Base-by-base conservation (phyloP, 1,140 invertebrate genomes). In the Onthophagus taurus region DNA sequence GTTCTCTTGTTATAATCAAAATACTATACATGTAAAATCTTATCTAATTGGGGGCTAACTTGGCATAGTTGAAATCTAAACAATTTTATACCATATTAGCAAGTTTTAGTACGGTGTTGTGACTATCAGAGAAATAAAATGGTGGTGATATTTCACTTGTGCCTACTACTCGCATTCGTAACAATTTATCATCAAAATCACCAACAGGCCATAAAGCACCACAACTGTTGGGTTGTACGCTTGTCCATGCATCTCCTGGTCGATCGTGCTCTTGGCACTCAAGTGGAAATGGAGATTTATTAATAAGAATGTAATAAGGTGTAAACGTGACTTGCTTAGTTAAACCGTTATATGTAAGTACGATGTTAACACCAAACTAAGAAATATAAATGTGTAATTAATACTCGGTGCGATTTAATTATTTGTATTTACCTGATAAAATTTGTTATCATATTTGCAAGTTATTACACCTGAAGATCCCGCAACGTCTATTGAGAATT, bases 301-400 rank as follows among this genome's bases (percentile, higher is more conserved):
- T 99, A 36, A 93, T 80, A 23, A 97, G 69, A n/a, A 95, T 77
- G 68, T 89, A 96, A 61, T 88, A 95, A 0, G 96, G 94, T 5
- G 90, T 87, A 53, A 99, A 95, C 19, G 88, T 91, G 13, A 98
- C 86, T 67, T 94, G 85, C 64, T 97, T 98, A 0, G 94, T 98
- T 45, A 99, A 69, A 20, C 91, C 86, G 60, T 89, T 91, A 52
- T 85, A 83, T 1, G 85, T 89, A 47, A 98, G 65, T 46, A 83
- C 78, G 66, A 97, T 97, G 33, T 89, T 83, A 1, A 98, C 88
- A 21, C 92, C 93, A 60, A 98, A 80, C 85, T 96, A 35, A 12
- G 31, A 20, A 42, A 48, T 41, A 23, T 21, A 31, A 7, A 31
- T 20, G 11, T n/a, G 8, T n/a, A n/a, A n/a, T n/a, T n/a, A n/a